Base-by-base conservation (phyloP, 1,140 invertebrate species). In the Cherax quadricarinatus region DNA sequence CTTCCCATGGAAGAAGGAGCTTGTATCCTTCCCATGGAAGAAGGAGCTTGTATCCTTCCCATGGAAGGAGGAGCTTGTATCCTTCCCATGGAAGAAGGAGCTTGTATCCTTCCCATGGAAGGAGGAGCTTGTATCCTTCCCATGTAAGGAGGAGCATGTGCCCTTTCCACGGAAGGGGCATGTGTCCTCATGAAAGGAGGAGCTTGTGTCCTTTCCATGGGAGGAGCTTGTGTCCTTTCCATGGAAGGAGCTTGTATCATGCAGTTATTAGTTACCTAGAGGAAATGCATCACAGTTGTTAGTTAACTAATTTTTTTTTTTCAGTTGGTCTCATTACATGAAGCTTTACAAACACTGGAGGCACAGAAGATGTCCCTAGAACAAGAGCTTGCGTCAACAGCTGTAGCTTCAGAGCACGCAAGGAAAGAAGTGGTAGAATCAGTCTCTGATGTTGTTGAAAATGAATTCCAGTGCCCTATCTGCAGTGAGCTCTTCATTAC, bases 401-500 rank as follows among this genome's bases (percentile, higher is more conserved):
- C 66, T 41, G 78, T 88, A 24, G 82, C 60, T 4, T 75, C 92
- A 21, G 75, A 84, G 30, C 53, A 88, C 48, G 95, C 95, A 6
- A 95, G 96, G 86, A 95, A 96, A 62, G 95, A 94, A 21, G 94
- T 96, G 4, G 94, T 97, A 7, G 95, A 95, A 3, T 96, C 96
- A 94, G 96, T 97, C 60, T 96, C 95, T 48, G 95, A 96, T 88
- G 95, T 97, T n/a, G 96, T 98, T 95, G 97, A 97, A 93, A 96
- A 96, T 86, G 97, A 98, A 94, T 95, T 98, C 24, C 96, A 97
- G 87, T 98, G 97, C 94, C 96, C 96, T 86, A 97, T 98, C 91
- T 98, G 97, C 94, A 96, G 96, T 82, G 97, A 98, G 95, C 95
- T 98, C 1, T 97, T 98, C 95, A 95, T 98, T 0, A 95, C 95